These are phyloP conservation scores for Procavia capensis DNA, from an alignment of 2,113 vertebrate species.

Conservation along the genomic window DNA sequence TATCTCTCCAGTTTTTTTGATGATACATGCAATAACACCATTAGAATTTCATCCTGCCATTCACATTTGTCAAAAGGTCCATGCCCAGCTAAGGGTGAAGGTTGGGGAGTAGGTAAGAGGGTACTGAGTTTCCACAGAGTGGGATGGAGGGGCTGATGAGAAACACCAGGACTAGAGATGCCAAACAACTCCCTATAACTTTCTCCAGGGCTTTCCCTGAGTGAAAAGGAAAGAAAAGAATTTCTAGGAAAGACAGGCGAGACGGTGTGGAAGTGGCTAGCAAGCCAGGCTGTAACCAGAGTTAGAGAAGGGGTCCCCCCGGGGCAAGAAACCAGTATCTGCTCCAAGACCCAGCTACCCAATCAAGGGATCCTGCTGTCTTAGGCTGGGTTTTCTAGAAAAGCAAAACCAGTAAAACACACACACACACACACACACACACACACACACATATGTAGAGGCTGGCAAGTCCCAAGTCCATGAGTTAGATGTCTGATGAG, in stretches of 20 bases:
- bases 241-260: neutral
- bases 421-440: too few relatives aligned
- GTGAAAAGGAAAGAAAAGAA: neutral
- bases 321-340: neutral
- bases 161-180: neutral
- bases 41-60: neutral
- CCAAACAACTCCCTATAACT: neutral
- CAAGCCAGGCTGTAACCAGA: neutral
- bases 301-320: neutral
- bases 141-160: neutral
- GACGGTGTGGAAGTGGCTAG: neutral
- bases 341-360: neutral
- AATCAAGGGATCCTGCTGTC: neutral
- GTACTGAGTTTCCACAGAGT: neutral
- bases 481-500: too few relatives aligned
- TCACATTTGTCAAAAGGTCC: neutral
- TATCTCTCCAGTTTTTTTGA: neutral
- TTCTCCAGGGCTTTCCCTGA: neutral
- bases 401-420: too few relatives aligned
- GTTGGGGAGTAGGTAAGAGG: neutral
- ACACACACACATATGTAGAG: too few relatives aligned
- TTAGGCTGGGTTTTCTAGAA: too few relatives aligned
- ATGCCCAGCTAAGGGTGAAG: neutral
- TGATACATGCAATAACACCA: neutral
- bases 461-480: too few relatives aligned